Evolutionary conservation across 2,797 vertebrate genomes (phyloP), one percentile per base, ranked within the genome.

Genomic region (Alectoris magna): DNA sequence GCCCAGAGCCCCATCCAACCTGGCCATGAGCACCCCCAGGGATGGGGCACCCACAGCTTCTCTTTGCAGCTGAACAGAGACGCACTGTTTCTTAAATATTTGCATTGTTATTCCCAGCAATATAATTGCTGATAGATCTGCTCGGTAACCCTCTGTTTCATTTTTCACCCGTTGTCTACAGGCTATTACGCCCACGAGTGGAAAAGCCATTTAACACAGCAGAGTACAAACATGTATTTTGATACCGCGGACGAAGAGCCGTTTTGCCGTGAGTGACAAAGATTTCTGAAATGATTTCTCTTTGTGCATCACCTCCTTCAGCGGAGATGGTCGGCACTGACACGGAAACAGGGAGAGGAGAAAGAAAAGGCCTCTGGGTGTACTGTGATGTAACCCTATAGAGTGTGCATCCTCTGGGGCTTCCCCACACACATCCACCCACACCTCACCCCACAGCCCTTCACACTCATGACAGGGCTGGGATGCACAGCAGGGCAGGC

Each of bases 241-340:
- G 97, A 98, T 56, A 98, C 98, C 9, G 94, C 93, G 0, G 93
- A 97, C 49, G 44, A 96, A 87, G 87, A 96, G 27, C 98, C 98
- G 2, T 98, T 95, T 77, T 98, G 98, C 81, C 96, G 98, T 98
- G 93, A 98, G 98, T 98, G 83, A 46, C 87, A 86, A 48, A 74
- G 49, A 48, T 78, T 72, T n/a, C 38, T 5, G 22, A 60, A 51
- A 51, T 46, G 0, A 18, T 70, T 92, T 93, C 75, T 26, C 48
- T 60, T 21, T 84, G 48, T 49, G 23, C 19, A 4, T 36, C 79
- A 36, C 70, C 81, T 77, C 79, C 24, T 21, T 26, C 85, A 84
- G 87, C 68, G 79, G n/a, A 24, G 84, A 19, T 2, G 39, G 73
- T 55, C 38, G 44, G 71, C 5, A 14, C 48, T 49, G 48, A 49